Percentiles rank a stretch among this genome's conserved stretches.
These are phyloP conservation scores for Ibidorhyncha struthersii DNA, from an alignment of 2,113 vertebrate species.

Conservation along the genomic window DNA sequence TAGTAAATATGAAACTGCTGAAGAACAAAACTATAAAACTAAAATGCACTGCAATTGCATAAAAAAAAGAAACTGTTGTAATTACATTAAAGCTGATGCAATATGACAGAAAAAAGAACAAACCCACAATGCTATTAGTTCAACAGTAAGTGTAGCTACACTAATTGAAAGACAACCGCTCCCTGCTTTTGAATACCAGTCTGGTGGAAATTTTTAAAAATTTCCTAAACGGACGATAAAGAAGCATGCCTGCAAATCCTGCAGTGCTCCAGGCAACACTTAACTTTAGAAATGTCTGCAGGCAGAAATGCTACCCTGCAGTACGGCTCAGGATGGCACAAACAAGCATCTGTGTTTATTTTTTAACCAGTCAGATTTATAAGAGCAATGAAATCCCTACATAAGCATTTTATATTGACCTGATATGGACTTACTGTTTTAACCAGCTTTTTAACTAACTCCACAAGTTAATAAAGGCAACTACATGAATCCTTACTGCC, in stretches of 20 bases:
- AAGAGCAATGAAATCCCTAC: conserved; percentile 55
- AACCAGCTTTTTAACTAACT: conserved; percentile 72
- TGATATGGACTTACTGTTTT: conserved; percentile 67
- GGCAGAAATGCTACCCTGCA: conserved; percentile 29
- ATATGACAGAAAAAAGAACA: background rate
- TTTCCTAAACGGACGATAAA: background rate
- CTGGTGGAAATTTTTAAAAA: conserved; percentile 20
- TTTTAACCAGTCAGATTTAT: conserved; percentile 60
- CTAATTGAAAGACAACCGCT: background rate
- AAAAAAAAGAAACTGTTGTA: background rate
- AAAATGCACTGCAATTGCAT: background rate
- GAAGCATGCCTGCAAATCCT: background rate
- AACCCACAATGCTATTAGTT: background rate
- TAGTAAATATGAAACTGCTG: background rate
- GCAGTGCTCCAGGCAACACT: background rate
- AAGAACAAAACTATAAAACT: conserved; percentile 1
- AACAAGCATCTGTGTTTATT: conserved; percentile 65
- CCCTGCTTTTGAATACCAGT: background rate
- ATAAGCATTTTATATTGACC: conserved; percentile 69
- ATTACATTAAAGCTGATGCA: conserved; percentile 22
- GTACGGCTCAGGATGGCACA: conserved; percentile 45
- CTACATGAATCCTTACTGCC: conserved; percentile 68
- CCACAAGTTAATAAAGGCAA: conserved; percentile 66
- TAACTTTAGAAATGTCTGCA: conserved; percentile 5
- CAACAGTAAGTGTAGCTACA: background rate